A percentile compares a stretch with the other conserved stretches of the same genome.
phyloP scores from a whole-genome alignment of 2,113 vertebrate genomes.

The Pandion haliaetus region DNA sequence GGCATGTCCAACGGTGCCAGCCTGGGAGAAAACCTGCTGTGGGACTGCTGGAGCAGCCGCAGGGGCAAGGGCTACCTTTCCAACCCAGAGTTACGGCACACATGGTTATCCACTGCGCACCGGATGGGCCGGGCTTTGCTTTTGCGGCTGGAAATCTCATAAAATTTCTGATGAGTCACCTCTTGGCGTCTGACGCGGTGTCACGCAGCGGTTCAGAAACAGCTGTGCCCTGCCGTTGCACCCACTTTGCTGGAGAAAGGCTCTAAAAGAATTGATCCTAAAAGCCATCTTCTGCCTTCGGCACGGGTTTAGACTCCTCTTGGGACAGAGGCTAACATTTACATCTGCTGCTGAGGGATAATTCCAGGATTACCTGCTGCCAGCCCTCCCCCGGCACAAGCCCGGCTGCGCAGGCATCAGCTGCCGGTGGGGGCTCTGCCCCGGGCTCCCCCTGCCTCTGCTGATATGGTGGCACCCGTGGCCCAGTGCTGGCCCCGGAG shows the following conservation, averaged over 20 bases:
- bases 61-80: background rate
- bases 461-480: background rate
- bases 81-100: fast-evolving
- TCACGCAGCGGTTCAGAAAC: background rate
- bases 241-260: background rate
- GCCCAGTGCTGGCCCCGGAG: background rate
- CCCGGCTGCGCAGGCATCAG: background rate
- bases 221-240: background rate
- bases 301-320: background rate
- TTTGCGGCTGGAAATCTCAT: background rate
- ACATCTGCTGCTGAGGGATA: background rate
- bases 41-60: background rate
- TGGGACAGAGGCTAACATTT: background rate
- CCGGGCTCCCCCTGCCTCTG: no score
- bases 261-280: background rate
- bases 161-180: background rate
- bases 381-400: background rate
- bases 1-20: fast-evolving
- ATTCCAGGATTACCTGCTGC: background rate
- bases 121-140: background rate
- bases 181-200: no score
- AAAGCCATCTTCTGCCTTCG: background rate
- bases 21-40: fast-evolving
- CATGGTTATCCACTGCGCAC: fast-evolving
- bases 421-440: background rate